phyloP scores from a whole-genome alignment of 1,140 invertebrate genomes.

The Drosophila nebulosa region DNA sequence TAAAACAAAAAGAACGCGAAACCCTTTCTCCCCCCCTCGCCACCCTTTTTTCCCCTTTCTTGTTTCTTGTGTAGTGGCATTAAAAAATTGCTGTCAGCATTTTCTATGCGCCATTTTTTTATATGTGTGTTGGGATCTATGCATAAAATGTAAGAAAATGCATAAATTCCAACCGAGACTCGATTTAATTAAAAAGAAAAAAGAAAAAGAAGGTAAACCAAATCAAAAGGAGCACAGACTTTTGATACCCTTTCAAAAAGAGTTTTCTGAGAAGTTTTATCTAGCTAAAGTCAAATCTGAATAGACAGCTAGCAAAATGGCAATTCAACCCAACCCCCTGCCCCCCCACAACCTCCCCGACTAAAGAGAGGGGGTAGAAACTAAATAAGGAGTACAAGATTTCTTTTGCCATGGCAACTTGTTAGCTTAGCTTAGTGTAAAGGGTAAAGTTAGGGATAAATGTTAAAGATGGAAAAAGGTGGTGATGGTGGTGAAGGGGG shows the following conservation, averaged over 20 bases:
- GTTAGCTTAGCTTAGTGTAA: constrained; percentile 25
- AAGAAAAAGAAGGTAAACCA: background rate
- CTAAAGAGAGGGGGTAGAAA: too few relatives aligned
- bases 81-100: constrained; percentile 42
- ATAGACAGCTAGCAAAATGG: too few relatives aligned
- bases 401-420: constrained; percentile 41
- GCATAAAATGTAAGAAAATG: constrained; percentile 35
- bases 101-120: constrained; percentile 25
- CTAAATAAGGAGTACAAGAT: background rate
- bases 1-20: constrained; percentile 10
- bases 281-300: too few relatives aligned
- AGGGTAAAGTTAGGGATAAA: background rate
- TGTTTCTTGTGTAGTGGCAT: too few relatives aligned
- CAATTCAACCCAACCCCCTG: too few relatives aligned
- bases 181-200: background rate
- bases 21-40: constrained; percentile 14
- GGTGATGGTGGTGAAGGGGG: too few relatives aligned
- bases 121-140: constrained; percentile 53
- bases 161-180: background rate
- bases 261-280: too few relatives aligned
- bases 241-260: too few relatives aligned
- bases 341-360: too few relatives aligned
- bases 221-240: background rate
- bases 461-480: background rate
- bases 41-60: too few relatives aligned